Base-by-base conservation (phyloP, 2,888 invertebrate genomes). In the Scaptomyza cyrtandrae region DNA sequence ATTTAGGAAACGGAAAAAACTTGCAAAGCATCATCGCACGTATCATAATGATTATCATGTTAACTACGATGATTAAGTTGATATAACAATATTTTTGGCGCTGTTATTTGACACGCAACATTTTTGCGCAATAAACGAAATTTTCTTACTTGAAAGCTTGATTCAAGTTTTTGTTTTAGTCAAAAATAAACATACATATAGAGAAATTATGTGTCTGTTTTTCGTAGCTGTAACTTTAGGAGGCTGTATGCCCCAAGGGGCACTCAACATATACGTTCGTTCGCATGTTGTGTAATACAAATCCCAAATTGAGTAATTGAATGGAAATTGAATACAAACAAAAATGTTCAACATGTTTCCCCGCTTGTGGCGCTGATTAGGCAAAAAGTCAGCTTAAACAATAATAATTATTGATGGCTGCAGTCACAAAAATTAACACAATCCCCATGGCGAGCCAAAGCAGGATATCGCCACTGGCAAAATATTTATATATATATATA, bases 241-340 rank as follows among this genome's bases (percentile, higher is more conserved):
- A 39, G 48, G 49, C 49, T 52, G 14, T 39, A 2, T 9, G 31
- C 44, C n/a, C 44, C 41, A 24, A 13, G 43, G 49, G 53, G 39
- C 52, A 5, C 9, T 37, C 39, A 37, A 37, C 24, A 16, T 6
- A 33, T 35, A 39, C 14, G 37, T 33, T 1, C 13, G 13, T 16
- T 24, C 24, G 16, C 19, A 11, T 31, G 13, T 50, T 50, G 9
- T 35, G n/a, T 49, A 63, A 55, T 37, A 62, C 33, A 37, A 52
- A 50, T 44, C 53, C 48, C 31, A 35, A 50, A 31, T 3, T 29
- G 14, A 11, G 35, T 58, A 72, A 80, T 69, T 58, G 60, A 67
- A 75, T 71, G 55, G 56, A 66, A 68, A 68, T 68, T 68, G 50
- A 70, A 69, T 46, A 45, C 48, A 74, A 78, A 75, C 75, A 78